Conservation (phyloP, 2,888 invertebrate species). For the Spisula solida region DNA sequence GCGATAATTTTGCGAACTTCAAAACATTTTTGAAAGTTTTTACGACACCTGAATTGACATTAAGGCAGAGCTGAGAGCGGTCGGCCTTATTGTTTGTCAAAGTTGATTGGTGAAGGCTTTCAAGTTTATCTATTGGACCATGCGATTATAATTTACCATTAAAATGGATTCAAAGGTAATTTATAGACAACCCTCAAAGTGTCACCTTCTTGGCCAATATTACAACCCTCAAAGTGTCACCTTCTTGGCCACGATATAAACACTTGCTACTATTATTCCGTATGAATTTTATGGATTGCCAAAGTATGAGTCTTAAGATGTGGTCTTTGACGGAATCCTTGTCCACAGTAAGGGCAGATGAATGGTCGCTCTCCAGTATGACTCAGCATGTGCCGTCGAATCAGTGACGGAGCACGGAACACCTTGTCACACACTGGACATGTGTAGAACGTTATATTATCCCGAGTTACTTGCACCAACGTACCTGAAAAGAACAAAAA, state of each 20-base stretch:
- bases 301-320: conserved; percentile 27
- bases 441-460: background rate
- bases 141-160: background rate
- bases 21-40: too few relatives aligned
- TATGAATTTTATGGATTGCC: background rate
- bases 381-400: conserved; percentile 32
- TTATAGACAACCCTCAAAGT: too few relatives aligned
- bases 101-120: too few relatives aligned
- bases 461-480: background rate
- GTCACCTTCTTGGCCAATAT: too few relatives aligned
- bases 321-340: conserved; percentile 17
- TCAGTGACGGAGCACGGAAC: background rate
- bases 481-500: background rate
- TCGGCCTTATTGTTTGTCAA: background rate
- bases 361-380: conserved; percentile 55
- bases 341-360: conserved; percentile 41
- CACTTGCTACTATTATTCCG: background rate
- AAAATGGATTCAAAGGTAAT: background rate
- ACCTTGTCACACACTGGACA: conserved; percentile 37
- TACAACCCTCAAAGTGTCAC: too few relatives aligned
- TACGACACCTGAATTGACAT: too few relatives aligned
- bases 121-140: too few relatives aligned
- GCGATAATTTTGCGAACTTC: too few relatives aligned
- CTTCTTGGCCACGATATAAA: too few relatives aligned
- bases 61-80: too few relatives aligned